A percentile compares a stretch with the other conserved stretches of the same genome.
These are phyloP conservation scores for Vireo altiloquus DNA, from an alignment of 2,113 vertebrate species.

Conservation along the genomic window DNA sequence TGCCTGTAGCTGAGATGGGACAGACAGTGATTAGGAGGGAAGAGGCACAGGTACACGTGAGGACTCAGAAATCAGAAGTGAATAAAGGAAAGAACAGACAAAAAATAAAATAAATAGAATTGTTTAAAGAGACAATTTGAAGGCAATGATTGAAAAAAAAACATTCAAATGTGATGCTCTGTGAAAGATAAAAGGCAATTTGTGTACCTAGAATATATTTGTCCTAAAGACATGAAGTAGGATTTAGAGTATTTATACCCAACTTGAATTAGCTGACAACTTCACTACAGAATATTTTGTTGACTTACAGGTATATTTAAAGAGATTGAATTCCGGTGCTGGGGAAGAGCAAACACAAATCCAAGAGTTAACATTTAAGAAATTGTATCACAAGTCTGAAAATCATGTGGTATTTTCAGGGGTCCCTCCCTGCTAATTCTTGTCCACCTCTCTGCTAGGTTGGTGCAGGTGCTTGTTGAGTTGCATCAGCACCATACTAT, in stretches of 20 bases:
- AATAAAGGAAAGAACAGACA: background rate
- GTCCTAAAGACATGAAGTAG: background rate
- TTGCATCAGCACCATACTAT: background rate
- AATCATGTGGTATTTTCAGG: background rate
- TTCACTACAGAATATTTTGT: background rate
- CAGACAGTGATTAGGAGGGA: background rate
- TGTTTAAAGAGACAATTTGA: background rate
- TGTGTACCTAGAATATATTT: background rate
- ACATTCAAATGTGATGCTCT: background rate
- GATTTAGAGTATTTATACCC: background rate
- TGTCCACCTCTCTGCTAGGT: accelerated
- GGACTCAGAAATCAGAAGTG: background rate
- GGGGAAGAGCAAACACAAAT: background rate
- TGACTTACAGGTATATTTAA: background rate
- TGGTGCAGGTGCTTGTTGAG: background rate
- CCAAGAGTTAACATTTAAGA: background rate
- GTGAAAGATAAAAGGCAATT: background rate
- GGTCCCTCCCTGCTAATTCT: background rate
- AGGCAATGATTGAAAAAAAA: background rate
- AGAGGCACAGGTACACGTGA: background rate
- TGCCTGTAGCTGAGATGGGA: background rate
- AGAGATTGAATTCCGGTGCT: background rate
- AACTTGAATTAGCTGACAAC: background rate
- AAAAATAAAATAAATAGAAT: background rate
- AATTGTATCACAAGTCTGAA: background rate